Evolutionary conservation across 2,888 invertebrate genomes (phyloP), one percentile per base, ranked within the genome.

Genomic region (Mythimna impura): DNA sequence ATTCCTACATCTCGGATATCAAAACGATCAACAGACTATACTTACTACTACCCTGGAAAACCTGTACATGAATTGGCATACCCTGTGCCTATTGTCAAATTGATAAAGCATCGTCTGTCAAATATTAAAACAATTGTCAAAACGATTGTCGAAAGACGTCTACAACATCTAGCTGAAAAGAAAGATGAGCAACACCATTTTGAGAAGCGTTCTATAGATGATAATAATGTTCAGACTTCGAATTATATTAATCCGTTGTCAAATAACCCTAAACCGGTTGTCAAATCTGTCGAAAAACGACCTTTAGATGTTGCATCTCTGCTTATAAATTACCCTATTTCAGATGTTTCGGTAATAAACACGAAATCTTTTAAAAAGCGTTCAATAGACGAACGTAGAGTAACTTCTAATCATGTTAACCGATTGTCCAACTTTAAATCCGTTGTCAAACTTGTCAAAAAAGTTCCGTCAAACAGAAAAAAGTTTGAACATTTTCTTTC

Each of bases 341-440:
- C 73, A 0, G 78, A 76, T 63, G 57, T 82, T 0, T 80, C 85
- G 0, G 70, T 85, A 12, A 68, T 76, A 22, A 86, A 82, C 25
- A 85, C 87, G 0, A 85, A 86, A 71, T 85, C 85, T 0, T 86
- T 86, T 22, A 86, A 55, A 40, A 85, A 85, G 60, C 80, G 85
- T 0, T 85, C 85, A 0, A 65, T 86, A 20, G 62, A 78, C 8
- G 64, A 65, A 20, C 50, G 40, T 43, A 65, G 40, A 20, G 34
- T 58, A 0, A 70, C 64, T 4, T 20, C 34, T 0, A 83, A 83
- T 58, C 54, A 72, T 58, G 1, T 83, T 1, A 64, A 60, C 17
- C 67, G n/a, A 7, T 14, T 71, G 17, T 50, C 69, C 0, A 71
- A 70, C 14, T 71, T 62, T 2, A 84, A 84, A 60, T 65, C 55